These are phyloP conservation scores for Caracal caracal DNA, from an alignment of 2,113 vertebrate genomes.

Conservation along the genomic window DNA sequence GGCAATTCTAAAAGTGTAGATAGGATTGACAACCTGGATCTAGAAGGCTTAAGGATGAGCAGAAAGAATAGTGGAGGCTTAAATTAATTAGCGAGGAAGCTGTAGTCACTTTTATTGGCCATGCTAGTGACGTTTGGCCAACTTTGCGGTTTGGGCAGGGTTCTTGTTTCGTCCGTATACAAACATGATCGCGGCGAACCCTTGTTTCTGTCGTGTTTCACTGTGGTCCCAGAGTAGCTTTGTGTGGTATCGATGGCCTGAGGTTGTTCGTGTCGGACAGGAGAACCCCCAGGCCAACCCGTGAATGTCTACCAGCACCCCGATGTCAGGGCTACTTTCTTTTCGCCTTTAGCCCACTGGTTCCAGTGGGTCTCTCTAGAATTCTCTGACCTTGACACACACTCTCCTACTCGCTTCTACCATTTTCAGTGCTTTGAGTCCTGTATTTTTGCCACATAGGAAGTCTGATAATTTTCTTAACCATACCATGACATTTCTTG, in stretches of 20 bases:
- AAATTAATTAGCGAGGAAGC: not conserved
- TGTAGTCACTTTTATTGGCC: not conserved
- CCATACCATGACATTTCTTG: not conserved
- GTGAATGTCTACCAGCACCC: not conserved
- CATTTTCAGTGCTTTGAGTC: not conserved
- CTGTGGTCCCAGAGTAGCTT: not conserved
- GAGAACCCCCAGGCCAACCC: not conserved
- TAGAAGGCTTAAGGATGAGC: not conserved
- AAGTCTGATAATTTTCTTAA: not conserved
- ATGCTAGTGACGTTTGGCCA: not conserved
- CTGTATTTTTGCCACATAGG: not conserved
- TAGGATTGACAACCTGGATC: not conserved
- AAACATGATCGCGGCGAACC: not conserved
- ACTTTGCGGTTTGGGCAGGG: not conserved
- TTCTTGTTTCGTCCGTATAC: not conserved
- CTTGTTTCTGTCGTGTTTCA: constrained; percentile 7
- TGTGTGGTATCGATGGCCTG: not conserved
- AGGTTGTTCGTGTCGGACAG: not conserved
- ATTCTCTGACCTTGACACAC: not conserved
- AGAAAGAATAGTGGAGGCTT: not conserved
- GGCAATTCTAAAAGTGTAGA: not conserved
- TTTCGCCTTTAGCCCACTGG: not conserved
- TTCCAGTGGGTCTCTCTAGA: not conserved
- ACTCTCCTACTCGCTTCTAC: not conserved
- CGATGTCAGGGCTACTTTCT: not conserved